Base-by-base conservation (phyloP, 1,140 invertebrate genomes). In the Pollicipes pollicipes region DNA sequence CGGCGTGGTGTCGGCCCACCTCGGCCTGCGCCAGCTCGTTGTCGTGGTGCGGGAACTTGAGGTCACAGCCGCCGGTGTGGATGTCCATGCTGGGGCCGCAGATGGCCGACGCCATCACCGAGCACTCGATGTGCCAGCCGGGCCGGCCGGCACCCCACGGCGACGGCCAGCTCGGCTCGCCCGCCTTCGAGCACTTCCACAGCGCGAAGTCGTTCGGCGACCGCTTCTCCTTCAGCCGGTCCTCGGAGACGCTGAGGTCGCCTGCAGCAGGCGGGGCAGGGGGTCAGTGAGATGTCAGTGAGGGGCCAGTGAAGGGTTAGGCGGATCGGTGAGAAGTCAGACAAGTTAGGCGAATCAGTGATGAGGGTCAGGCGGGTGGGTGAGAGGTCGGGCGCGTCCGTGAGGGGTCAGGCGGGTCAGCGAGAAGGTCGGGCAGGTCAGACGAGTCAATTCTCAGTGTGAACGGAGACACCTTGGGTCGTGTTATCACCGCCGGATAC, bases 61-160 rank as follows among this genome's bases (percentile, higher is more conserved):
- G 83, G 81, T 99, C 97, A 30, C 93, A 88, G 1, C 97, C 97
- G 28, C 97, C 97, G 0, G 96, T 97, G 76, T 99, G 97, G 76
- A 99, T 98, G 77, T 99, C 97, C 58, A 99, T 81, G 30, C 85
- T 88, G 10, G 87, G 80, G 6, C 97, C 97, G 74, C 91, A 89
- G 68, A 98, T 88, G 37, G 86, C 87, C 0, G 91, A 91, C 0
- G 96, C 95, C 97, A 99, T 99, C 0, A 92, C 95, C 0, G 96
- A 99, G 79, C 97, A 99, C 79, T 99, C 97, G 74, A 99, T 99
- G 77, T 99, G 97, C 97, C 97, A 99, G 2, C 97, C 97, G 66
- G 86, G 86, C 71, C 89, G 80, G 70, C 94, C 95, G 75, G 85
- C 86, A 68, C 97, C 96, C 96, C 96, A 99, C 0, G 95, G 95